phyloP scores from a whole-genome alignment of 2,888 invertebrate genomes.

The Tyria jacobaeae region DNA sequence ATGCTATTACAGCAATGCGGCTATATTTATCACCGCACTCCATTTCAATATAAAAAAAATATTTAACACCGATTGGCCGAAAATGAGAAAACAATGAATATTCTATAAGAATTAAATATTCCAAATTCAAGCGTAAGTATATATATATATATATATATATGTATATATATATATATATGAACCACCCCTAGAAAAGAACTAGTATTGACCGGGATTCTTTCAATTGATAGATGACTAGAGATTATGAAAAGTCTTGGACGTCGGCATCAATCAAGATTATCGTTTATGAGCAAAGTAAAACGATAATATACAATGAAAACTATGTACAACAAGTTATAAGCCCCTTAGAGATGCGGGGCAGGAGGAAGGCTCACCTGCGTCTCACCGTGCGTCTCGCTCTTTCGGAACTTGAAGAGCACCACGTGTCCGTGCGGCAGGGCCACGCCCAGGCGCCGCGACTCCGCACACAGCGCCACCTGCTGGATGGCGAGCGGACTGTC shows the following conservation, averaged over 20 bases:
- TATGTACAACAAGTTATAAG: background rate
- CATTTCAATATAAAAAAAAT: too few relatives aligned
- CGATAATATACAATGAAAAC: too few relatives aligned
- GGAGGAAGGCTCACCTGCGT: conserved; percentile 86
- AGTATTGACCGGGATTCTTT: background rate
- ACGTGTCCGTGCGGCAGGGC: conserved; percentile 98
- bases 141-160: too few relatives aligned
- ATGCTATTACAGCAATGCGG: too few relatives aligned
- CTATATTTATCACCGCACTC: too few relatives aligned
- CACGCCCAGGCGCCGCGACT: conserved; percentile 94
- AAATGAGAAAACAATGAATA: too few relatives aligned
- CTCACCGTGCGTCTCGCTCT: conserved; percentile 94
- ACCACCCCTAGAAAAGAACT: too few relatives aligned
- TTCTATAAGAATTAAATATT: too few relatives aligned
- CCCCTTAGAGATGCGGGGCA: background rate
- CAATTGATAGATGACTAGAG: too few relatives aligned
- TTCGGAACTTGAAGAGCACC: conserved; percentile 97
- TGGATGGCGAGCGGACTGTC: conserved; percentile 97
- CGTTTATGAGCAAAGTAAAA: background rate
- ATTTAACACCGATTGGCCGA: too few relatives aligned
- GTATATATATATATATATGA: too few relatives aligned
- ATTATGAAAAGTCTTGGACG: background rate
- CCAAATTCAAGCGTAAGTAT: too few relatives aligned
- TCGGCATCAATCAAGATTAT: background rate
- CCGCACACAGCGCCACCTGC: conserved; percentile 96